phyloP scores from a whole-genome alignment of 2,113 vertebrate genomes.

The Ardeotis arabs region DNA sequence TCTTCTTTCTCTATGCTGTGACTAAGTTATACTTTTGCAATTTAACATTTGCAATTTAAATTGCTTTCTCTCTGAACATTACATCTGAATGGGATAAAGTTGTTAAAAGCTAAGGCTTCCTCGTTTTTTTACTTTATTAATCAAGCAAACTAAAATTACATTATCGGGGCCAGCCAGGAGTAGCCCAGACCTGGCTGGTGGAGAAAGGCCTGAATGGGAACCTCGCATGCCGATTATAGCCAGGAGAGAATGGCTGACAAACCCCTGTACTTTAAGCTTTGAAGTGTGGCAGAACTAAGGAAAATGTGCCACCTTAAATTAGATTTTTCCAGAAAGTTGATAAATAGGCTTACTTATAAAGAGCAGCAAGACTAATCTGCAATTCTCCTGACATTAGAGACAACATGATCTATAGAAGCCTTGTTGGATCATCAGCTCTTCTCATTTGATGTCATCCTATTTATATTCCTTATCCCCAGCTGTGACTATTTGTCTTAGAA shows the following conservation, averaged over 20 bases:
- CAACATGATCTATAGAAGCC: slow-evolving; percentile 57
- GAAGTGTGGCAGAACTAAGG: slow-evolving; percentile 40
- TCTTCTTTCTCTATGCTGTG: background rate
- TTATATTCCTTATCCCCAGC: slow-evolving; percentile 58
- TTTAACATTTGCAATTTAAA: slow-evolving; percentile 43
- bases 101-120: background rate
- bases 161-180: background rate
- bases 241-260: slow-evolving; percentile 25
- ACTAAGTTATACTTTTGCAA: background rate
- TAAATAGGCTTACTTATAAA: slow-evolving; percentile 63
- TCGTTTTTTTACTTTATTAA: background rate
- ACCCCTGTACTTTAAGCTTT: background rate
- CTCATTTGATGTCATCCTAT: slow-evolving; percentile 64
- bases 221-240: background rate
- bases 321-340: slow-evolving; percentile 59
- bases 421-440: slow-evolving; percentile 60
- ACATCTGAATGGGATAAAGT: slow-evolving; percentile 16
- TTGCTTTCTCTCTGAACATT: background rate
- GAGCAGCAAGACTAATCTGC: slow-evolving; percentile 58
- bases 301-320: slow-evolving; percentile 56
- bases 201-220: background rate
- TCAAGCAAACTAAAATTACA: slow-evolving; percentile 23
- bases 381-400: slow-evolving; percentile 62
- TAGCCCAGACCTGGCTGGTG: background rate
- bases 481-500: slow-evolving; percentile 60